phyloP scores from a whole-genome alignment of 2,113 vertebrate genomes.

The Turdus rufiventris region DNA sequence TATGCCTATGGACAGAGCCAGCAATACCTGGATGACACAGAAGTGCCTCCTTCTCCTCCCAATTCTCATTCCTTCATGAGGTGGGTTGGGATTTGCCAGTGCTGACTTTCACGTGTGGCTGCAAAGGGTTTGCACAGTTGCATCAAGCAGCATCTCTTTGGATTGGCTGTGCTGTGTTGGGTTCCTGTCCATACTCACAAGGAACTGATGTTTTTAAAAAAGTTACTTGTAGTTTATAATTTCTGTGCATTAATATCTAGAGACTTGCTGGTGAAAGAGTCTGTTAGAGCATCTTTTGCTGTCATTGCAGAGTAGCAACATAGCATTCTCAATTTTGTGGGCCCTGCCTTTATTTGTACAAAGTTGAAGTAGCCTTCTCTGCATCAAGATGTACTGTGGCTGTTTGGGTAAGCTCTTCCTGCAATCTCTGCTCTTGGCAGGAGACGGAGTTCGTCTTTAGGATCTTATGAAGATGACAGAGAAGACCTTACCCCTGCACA shows the following conservation, averaged over 20 bases:
- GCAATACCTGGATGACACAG: constrained; percentile 93
- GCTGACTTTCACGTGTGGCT: background rate
- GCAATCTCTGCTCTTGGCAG: constrained; percentile 64
- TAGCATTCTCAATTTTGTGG: background rate
- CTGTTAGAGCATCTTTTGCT: background rate
- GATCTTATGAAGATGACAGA: constrained; percentile 89
- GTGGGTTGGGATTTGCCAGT: constrained; percentile 60
- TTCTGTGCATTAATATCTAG: background rate
- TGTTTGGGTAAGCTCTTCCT: constrained; percentile 12
- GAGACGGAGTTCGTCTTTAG: constrained; percentile 88
- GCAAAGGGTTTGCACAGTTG: background rate
- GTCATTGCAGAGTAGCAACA: background rate
- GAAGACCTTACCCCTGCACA: constrained; percentile 89
- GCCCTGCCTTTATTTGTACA: background rate
- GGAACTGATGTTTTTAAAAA: background rate
- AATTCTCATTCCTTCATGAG: constrained; percentile 93
- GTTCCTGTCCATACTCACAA: background rate
- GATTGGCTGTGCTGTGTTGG: accelerated
- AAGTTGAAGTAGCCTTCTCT: background rate
- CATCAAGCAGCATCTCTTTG: background rate
- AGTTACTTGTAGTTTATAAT: background rate
- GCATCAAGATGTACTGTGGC: background rate
- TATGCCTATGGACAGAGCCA: constrained; percentile 89
- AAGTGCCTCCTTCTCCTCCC: constrained; percentile 97
- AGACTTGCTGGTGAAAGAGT: background rate